A percentile compares a stretch with the other conserved stretches of the same genome.
Evolutionary conservation across 2,797 vertebrate species (phyloP).

Genomic region (Vespertilio murinus): DNA sequence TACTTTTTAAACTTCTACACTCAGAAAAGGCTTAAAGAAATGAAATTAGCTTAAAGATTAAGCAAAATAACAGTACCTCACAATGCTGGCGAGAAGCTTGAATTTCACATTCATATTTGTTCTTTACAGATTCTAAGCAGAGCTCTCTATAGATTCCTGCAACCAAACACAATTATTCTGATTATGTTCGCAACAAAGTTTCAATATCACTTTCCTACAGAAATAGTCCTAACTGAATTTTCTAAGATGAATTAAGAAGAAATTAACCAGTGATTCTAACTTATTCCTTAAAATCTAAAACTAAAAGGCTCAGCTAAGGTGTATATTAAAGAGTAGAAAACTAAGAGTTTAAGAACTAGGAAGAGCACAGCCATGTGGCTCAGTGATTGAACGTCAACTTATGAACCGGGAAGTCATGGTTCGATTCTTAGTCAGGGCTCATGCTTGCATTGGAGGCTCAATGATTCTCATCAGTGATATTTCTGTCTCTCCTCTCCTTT

Average conservation of each 20-base stretch:
- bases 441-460: neutral
- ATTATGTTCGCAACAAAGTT: slow-evolving; percentile 62
- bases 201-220: slow-evolving; percentile 56
- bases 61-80: slow-evolving; percentile 90
- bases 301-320: slow-evolving; percentile 48
- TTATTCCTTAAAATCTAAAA: slow-evolving; percentile 52
- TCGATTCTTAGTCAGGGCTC: neutral
- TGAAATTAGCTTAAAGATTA: slow-evolving; percentile 61
- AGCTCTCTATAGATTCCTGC: slow-evolving; percentile 93
- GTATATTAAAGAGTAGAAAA: slow-evolving; percentile 7
- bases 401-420: neutral
- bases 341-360: slow-evolving; percentile 33
- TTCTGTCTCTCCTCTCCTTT: neutral
- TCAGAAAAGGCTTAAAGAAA: slow-evolving; percentile 64
- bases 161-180: slow-evolving; percentile 81
- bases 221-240: slow-evolving; percentile 45
- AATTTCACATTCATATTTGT: slow-evolving; percentile 98
- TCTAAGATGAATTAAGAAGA: slow-evolving; percentile 50
- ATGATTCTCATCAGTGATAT: neutral
- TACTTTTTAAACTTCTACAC: slow-evolving; percentile 62
- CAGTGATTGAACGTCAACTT: neutral
- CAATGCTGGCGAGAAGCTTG: slow-evolving; percentile 98
- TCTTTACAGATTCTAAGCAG: slow-evolving; percentile 97
- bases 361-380: neutral
- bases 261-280: slow-evolving; percentile 29